phyloP scores from a whole-genome alignment of 2,113 vertebrate species.

The Stigmatopora argus region DNA sequence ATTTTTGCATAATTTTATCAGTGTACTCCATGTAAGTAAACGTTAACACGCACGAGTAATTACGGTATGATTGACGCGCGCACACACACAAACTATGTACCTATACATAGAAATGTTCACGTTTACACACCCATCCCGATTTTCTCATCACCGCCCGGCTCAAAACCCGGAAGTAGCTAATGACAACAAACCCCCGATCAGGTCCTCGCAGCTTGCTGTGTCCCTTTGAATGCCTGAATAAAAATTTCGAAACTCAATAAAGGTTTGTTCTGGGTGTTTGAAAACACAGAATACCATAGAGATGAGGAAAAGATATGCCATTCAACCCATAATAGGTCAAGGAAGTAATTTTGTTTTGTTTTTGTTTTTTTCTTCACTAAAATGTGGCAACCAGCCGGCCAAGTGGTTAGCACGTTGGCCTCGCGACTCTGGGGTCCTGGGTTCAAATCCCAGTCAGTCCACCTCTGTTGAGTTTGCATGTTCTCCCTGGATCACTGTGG shows the following conservation, averaged over 20 bases:
- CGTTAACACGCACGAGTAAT: not conserved
- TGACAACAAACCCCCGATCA: constrained; percentile 25
- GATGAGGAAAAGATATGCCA: no score
- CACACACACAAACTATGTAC: not conserved
- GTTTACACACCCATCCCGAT: constrained; percentile 4
- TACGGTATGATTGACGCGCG: not conserved
- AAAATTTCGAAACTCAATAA: constrained; percentile 2
- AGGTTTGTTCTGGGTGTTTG: no score
- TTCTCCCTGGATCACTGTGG: no score
- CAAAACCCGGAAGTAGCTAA: constrained; percentile 48
- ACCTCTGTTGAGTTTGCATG: no score
- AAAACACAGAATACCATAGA: no score
- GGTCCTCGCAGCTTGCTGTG: constrained; percentile 38
- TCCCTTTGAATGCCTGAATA: constrained; percentile 37
- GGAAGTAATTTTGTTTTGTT: no score
- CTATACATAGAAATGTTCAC: not conserved
- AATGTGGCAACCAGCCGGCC: no score
- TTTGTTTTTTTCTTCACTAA: no score
- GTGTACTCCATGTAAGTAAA: not conserved
- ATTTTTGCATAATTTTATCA: constrained; percentile 11
- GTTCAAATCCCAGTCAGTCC: no score
- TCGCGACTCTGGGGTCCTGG: no score
- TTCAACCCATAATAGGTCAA: no score
- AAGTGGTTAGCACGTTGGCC: no score
- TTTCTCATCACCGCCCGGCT: constrained; percentile 27